These are phyloP conservation scores for Calyptomena viridis DNA, from an alignment of 2,113 vertebrate genomes.

Conservation along the genomic window DNA sequence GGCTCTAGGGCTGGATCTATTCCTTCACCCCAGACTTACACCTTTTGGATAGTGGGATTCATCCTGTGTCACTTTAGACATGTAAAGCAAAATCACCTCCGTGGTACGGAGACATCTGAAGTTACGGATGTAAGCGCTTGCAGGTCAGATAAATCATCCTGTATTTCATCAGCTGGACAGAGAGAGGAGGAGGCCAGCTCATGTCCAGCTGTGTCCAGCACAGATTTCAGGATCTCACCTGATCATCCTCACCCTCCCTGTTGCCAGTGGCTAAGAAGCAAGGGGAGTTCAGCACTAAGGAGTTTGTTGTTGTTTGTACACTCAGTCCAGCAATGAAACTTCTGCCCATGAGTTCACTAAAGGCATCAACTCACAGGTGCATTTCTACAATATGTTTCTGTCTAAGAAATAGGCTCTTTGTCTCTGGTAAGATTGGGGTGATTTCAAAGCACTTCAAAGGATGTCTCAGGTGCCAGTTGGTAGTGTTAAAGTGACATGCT, in stretches of 20 bases:
- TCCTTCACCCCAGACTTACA: background rate
- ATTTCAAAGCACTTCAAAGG: background rate
- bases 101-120: background rate
- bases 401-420: background rate
- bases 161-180: background rate
- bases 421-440: background rate
- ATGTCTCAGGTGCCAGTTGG: background rate
- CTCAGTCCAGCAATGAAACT: background rate
- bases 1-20: background rate
- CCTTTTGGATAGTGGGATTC: background rate
- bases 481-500: accelerated
- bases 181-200: background rate
- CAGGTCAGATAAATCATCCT: background rate
- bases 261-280: background rate
- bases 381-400: background rate
- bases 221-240: background rate
- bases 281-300: background rate
- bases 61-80: background rate
- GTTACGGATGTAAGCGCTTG: background rate
- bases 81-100: background rate
- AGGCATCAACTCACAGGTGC: background rate
- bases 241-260: background rate
- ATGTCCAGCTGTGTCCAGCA: background rate
- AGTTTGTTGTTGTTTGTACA: background rate
- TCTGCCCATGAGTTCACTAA: background rate